Base-by-base conservation (phyloP, 2,888 invertebrate genomes). In the Liodrosophila aerea region DNA sequence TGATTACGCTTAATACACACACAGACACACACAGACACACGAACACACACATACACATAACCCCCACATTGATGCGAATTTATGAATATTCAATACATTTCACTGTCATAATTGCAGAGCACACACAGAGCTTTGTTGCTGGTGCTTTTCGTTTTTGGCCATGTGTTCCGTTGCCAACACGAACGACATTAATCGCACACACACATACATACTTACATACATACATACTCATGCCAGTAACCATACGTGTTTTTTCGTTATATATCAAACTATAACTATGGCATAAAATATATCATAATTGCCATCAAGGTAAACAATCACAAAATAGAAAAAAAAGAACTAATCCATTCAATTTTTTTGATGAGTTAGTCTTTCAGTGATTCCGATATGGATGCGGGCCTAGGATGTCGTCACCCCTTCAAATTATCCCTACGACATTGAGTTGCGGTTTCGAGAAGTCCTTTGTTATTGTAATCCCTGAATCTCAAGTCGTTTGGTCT, bases 11-110 rank as follows among this genome's bases (percentile, higher is more conserved):
- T 64, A 59, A 62, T 33, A 53, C 43, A 54, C 39, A 56, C 49
- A 39, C 49, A 54, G 27, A 34, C 41, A 27, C 45, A 15, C 33
- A 33, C 47, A 22, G 37, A 16, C 43, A 27, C 18, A 16, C 11
- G 30, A 29, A 31, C 37, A 27, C 30, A 31, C 46, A 49, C 44
- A 13, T 31, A 22, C 18, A 7, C 12, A n/a, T 22, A 29, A 11
- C 36, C 30, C 5, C 40, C 34, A 41, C 22, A 22, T 22, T 53
- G 47, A 27, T 64, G 52, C 46, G 61, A 57, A 62, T 74, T 70
- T 76, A 76, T 82, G 75, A 82, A 76, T 78, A 76, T 77, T 76
- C 72, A 82, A 81, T 81, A 64, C 78, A 68, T 77, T 75, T 77
- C 67, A 78, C 82, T 84, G 73, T 76, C 83, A 84, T 76, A 81